Evolutionary conservation across 2,888 invertebrate genomes (phyloP), one percentile per base, ranked within the genome.

Genomic region (Pammene aurita): DNA sequence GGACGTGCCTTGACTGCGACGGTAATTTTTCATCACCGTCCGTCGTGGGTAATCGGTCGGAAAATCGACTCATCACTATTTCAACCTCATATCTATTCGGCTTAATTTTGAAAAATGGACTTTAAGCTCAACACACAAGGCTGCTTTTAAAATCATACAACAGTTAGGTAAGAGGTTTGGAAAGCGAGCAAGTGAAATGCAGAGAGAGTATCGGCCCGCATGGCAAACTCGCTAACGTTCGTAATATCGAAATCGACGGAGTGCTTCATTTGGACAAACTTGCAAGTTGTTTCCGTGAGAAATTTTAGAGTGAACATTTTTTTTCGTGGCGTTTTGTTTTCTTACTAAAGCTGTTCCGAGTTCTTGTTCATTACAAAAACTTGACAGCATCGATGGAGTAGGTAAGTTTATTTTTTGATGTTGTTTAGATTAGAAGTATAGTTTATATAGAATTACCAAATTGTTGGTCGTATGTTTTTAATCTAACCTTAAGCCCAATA

Each of bases 41-140:
- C 82, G 80, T 78, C 76, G 77, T 66, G 76, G 74, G 74, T 82
- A 85, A 86, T 86, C 84, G 84, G 79, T 80, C 76, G 83, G 83
- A 83, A 84, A 86, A 62, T 62, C 62, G 62, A 26, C 38, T 41
- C 38, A 50, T 62, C 50, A 41, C 62, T 41, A 18, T 26, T 41
- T n/a, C 50, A 85, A 85, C 81, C 81, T 82, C 78, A 77, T 77
- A 79, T 80, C 81, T 77, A 78, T 78, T 76, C 75, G 74, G 72
- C 69, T 52, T 70, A 68, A 73, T 72, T 72, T 67, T 68, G 52
- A 48, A 62, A 5, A 18, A 41, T 41, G 26, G 44, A 41, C 62
- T 52, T 52, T 41, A 41, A n/a, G 41, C 7, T 41, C 1, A 9
- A 18, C 14, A 18, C 41, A 38, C n/a, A 48, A 50, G 50, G 48